Conservation (phyloP, 2,797 vertebrate genomes). For the Sylvilagus floridanus region DNA sequence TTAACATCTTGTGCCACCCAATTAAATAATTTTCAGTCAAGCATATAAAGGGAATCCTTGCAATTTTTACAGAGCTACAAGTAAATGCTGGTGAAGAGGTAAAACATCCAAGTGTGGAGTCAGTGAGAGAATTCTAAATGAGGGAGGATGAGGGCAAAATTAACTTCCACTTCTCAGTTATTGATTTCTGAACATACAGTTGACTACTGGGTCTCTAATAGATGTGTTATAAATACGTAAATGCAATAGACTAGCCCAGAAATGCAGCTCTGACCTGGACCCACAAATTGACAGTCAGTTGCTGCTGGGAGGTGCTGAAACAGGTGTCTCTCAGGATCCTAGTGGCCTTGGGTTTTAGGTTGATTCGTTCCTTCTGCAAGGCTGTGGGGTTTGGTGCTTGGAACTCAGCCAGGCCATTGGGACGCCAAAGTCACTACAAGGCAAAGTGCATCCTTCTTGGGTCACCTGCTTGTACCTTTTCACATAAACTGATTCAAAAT, state of each 20-base stretch:
- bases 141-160: not conserved
- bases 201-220: not conserved
- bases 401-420: not conserved
- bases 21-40: not conserved
- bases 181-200: not conserved
- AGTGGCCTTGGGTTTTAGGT: not conserved
- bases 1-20: not conserved
- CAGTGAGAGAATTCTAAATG: not conserved
- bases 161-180: not conserved
- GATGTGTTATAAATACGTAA: not conserved
- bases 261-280: not conserved
- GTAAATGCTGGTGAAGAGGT: too few relatives aligned
- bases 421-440: not conserved
- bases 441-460: not conserved
- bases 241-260: not conserved
- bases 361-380: not conserved
- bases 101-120: not conserved
- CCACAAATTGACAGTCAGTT: not conserved
- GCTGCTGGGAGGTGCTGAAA: not conserved
- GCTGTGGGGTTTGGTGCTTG: not conserved
- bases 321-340: not conserved
- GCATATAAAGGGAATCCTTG: not conserved
- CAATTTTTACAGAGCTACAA: not conserved
- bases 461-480: not conserved
- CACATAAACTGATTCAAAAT: not conserved